Base-by-base conservation (phyloP, 2,888 invertebrate species). In the Pandemis corylana region DNA sequence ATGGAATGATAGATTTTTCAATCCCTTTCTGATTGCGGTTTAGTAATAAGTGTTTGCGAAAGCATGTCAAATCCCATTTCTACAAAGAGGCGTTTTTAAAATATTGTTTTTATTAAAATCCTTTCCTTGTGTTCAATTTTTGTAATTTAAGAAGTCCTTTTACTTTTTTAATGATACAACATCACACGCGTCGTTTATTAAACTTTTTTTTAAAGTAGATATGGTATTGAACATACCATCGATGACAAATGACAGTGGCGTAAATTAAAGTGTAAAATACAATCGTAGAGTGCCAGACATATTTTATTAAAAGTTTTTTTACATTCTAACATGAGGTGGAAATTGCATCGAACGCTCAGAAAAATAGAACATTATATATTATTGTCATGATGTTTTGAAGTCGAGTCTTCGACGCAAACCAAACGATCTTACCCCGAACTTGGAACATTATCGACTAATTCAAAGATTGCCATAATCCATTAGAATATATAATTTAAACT, bases 301-400 rank as follows among this genome's bases (percentile, higher is more conserved):
- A 72, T 65, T 51, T 56, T 59, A 64, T 65, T 68, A 77, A 69
- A 70, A 61, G 44, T 44, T 68, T 36, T 36, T 78, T 77, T 75
- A 77, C 76, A 77, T 71, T 13, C 63, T 75, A 71, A 70, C 53
- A 72, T 68, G 59, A 72, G 63, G 66, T 67, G 74, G 70, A 51
- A 71, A 69, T 65, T 76, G 76, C 71, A 63, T 65, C 68, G 53
- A 75, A 72, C 78, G 78, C 83, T 87, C 86, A 87, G 88, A 87
- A 89, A 92, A 90, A 92, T 91, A 91, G 84, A 88, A 84, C 80
- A 82, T 86, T 85, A 83, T 87, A 83, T 87, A 88, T 84, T 94
- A 94, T 93, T 94, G 93, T 93, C 93, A 93, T 90, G 89, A 89
- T 89, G 84, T 83, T 89, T 84, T 86, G 81, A 85, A 85, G 82